Conservation (phyloP, 2,113 vertebrate genomes). For the Proterorhinus semilunaris region DNA sequence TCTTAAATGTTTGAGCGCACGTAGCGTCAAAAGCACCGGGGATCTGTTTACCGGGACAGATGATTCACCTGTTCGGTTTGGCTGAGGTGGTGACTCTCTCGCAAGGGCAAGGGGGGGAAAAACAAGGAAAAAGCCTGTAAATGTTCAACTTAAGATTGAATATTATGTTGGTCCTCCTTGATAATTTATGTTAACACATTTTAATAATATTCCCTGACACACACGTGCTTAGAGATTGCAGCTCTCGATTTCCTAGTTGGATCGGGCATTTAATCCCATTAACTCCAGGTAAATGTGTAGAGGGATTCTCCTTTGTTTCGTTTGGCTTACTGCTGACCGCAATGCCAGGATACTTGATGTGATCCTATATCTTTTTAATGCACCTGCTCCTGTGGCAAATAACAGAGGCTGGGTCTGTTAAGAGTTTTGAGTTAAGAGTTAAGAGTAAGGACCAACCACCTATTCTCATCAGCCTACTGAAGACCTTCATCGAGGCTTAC, state of each 20-base stretch:
- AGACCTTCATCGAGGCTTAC: no score
- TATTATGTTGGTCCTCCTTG: no score
- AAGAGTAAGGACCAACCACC: no score
- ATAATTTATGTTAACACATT: no score
- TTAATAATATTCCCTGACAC: no score
- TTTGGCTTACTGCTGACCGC: slow-evolving; percentile 12
- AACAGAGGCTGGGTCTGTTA: no score
- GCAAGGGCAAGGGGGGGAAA: no score
- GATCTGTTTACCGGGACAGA: not conserved
- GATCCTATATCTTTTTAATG: not conserved
- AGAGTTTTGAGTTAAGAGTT: no score
- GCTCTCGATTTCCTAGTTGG: slow-evolving; percentile 12
- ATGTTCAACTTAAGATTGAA: not conserved
- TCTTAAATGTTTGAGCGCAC: not conserved
- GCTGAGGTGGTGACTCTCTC: not conserved
- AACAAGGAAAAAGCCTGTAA: not conserved
- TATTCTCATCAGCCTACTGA: no score
- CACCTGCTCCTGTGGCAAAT: slow-evolving; percentile 12
- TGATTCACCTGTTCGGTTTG: slow-evolving; percentile 51
- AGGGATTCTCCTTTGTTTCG: slow-evolving; percentile 6
- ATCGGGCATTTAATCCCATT: slow-evolving; percentile 51
- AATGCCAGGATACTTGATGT: not conserved
- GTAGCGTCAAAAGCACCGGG: not conserved
- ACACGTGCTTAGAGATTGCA: not conserved
- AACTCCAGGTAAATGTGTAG: slow-evolving; percentile 35